A percentile compares a stretch with the other conserved stretches of the same genome.
Conservation (phyloP, 2,888 invertebrate genomes). For the Idaea straminata region DNA sequence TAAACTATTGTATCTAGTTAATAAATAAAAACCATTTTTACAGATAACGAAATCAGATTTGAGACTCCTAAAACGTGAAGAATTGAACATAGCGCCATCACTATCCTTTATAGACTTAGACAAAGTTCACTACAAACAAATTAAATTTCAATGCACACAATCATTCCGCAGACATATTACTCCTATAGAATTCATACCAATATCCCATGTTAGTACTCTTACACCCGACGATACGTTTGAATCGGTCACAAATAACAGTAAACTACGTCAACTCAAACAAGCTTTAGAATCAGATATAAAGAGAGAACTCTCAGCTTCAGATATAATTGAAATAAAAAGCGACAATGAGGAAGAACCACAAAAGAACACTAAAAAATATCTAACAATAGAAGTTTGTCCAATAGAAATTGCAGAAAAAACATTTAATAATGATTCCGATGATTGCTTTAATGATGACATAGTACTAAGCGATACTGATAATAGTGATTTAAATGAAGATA, state of each 20-base stretch:
- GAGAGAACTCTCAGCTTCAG: slow-evolving; percentile 25
- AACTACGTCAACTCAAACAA: neutral
- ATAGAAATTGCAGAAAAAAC: slow-evolving; percentile 9
- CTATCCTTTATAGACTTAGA: slow-evolving; percentile 48
- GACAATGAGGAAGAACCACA: slow-evolving; percentile 8
- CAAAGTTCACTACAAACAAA: slow-evolving; percentile 47
- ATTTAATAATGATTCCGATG: slow-evolving; percentile 18
- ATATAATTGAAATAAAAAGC: slow-evolving; percentile 29
- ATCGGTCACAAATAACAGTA: slow-evolving; percentile 18
- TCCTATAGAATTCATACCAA: slow-evolving; percentile 37
- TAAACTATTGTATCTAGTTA: neutral
- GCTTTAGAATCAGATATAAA: slow-evolving; percentile 9
- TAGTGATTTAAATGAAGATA: neutral
- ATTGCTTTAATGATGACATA: slow-evolving; percentile 25
- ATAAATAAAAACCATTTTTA: slow-evolving; percentile 23
- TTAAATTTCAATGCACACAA: slow-evolving; percentile 49
- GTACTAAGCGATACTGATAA: slow-evolving; percentile 12
- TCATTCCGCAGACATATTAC: slow-evolving; percentile 28
- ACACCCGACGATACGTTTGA: slow-evolving; percentile 42
- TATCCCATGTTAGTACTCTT: slow-evolving; percentile 49
- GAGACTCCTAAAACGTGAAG: slow-evolving; percentile 40
- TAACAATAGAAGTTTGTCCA: slow-evolving; percentile 21
- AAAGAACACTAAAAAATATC: neutral
- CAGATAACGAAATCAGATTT: slow-evolving; percentile 56
- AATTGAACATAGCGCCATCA: slow-evolving; percentile 44